Conservation (phyloP, 2,797 vertebrate species). For the Babyrousa celebensis region DNA sequence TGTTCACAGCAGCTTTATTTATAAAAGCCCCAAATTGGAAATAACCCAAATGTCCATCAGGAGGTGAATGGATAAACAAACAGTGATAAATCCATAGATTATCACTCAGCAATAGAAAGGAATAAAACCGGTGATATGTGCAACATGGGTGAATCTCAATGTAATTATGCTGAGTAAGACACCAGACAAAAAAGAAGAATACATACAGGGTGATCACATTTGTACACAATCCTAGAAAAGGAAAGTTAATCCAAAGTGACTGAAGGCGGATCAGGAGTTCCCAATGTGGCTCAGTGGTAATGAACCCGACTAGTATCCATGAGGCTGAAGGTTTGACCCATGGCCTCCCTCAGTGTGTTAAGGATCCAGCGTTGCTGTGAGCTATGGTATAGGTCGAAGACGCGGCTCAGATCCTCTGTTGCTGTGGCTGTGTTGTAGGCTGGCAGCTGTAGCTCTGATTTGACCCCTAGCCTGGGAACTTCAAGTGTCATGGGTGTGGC, state of each 20-base stretch:
- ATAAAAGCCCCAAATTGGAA: constrained; percentile 8
- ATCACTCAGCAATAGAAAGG: not conserved
- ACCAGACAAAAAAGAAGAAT: not conserved
- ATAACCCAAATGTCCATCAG: not conserved
- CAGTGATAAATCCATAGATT: not conserved
- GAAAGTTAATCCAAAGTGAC: not conserved
- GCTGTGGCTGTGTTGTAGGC: too few species aligned
- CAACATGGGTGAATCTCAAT: not conserved
- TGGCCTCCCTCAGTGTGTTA: too few species aligned
- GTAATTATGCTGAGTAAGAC: constrained; percentile 33
- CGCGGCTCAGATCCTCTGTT: too few species aligned
- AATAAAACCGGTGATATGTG: not conserved
- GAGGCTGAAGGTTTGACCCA: too few species aligned
- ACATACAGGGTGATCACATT: not conserved
- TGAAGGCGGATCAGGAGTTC: not conserved
- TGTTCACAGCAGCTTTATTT: not conserved
- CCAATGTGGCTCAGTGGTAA: too few species aligned
- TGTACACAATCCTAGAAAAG: constrained; percentile 15
- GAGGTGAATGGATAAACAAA: not conserved
- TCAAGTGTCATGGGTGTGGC: too few species aligned
- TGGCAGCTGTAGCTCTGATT: too few species aligned
- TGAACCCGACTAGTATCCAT: too few species aligned
- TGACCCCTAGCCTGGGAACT: too few species aligned
- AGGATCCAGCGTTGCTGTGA: too few species aligned
- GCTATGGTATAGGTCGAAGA: too few species aligned